Conservation (phyloP, 2,797 vertebrate species). For the Myiotriccus ornatus region DNA sequence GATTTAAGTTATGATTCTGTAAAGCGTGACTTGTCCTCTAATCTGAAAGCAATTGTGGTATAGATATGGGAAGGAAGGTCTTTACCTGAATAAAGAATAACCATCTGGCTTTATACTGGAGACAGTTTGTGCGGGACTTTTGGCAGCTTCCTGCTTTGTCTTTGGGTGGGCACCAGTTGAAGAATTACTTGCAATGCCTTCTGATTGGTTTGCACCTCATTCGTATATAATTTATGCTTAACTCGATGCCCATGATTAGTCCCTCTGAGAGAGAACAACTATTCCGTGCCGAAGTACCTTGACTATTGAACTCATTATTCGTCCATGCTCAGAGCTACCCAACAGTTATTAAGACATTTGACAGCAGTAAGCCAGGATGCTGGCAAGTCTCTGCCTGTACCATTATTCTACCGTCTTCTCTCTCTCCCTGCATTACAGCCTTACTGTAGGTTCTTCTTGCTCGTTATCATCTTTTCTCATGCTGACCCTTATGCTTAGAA, state of each 20-base stretch:
- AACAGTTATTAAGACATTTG: background rate
- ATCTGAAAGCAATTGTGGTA: background rate
- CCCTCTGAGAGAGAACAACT: background rate
- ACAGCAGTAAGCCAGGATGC: background rate
- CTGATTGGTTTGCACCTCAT: background rate
- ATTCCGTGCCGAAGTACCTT: background rate
- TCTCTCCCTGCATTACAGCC: background rate
- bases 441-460: background rate
- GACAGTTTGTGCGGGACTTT: background rate
- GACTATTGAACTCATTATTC: background rate
- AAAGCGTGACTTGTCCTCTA: background rate
- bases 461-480: background rate
- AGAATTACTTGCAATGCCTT: background rate
- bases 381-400: background rate
- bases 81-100: background rate
- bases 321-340: background rate
- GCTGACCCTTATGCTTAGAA: background rate
- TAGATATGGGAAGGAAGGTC: background rate
- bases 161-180: background rate
- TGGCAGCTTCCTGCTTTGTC: background rate
- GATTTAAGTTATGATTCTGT: background rate
- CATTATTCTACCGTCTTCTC: background rate
- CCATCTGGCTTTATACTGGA: background rate
- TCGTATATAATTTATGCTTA: background rate
- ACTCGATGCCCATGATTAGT: background rate